Evolutionary conservation across 2,797 vertebrate species (phyloP), one percentile per base, ranked within the genome.

Genomic region (Coranthus polyacanthus): DNA sequence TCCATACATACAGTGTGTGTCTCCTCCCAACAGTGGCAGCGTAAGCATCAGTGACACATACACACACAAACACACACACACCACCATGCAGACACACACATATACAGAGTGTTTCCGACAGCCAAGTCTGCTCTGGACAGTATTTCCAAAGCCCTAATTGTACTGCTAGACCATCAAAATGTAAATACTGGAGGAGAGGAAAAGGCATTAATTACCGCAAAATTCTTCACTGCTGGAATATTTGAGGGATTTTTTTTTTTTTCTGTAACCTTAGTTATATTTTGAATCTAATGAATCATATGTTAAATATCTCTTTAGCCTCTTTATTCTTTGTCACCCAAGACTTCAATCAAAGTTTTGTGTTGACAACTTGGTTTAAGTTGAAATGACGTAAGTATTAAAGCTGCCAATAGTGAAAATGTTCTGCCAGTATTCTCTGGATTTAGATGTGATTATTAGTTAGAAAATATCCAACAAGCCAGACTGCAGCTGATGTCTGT

Each of bases 111-210:
- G 45, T 2, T 49, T 29, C 38, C 55, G 42, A 75, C 57, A 78
- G 57, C 54, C 64, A 44, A 62, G 37, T 63, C 57, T 60, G 50
- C 67, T 62, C 43, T 52, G 49, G 55, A 37, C 72, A 41, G 60
- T 41, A 36, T 75, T 75, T 65, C 60, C 17, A 55, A 36, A 69
- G 34, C 72, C 22, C 24, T 61, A 46, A 77, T 67, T 75, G 56
- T 78, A 32, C 60, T 18, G 21, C 72, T 67, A n/a, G 17, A 69
- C 34, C 34, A 56, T 73, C 56, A 53, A 45, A 74, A 66, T 63
- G 59, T 54, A 57, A 73, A 64, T 24, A 61, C 4, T n/a, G 26
- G 51, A 34, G 17, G 32, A 53, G 46, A 44, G 4, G 41, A 66
- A 66, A 12, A 43, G 20, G 37, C 12, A 1, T 62, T 62, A 71